A percentile compares a stretch with the other conserved stretches of the same genome.
These are phyloP conservation scores for Drosophila bocki DNA, from an alignment of 1,140 invertebrate species.

Conservation along the genomic window DNA sequence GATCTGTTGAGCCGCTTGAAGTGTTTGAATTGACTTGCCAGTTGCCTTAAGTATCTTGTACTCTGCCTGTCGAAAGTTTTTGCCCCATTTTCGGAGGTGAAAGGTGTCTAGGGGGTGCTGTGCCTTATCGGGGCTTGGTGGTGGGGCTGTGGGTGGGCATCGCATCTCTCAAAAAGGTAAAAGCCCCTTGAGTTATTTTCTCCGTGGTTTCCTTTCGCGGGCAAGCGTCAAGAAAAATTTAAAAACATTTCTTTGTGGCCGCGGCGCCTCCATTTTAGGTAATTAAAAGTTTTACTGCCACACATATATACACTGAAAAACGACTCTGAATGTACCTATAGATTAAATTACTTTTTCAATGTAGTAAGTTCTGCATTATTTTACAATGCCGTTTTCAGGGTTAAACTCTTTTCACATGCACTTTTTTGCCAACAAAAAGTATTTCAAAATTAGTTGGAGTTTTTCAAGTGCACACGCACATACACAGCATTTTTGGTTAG, in stretches of 20 bases:
- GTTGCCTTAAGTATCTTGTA: conserved; percentile 62
- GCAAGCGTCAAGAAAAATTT: conserved; percentile 6
- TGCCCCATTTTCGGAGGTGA: conserved; percentile 14
- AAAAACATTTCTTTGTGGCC: conserved; percentile 45
- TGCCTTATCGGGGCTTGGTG: conserved; percentile 1
- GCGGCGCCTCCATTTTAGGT: conserved; percentile 63
- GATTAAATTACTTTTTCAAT: not conserved
- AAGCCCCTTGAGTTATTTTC: conserved; percentile 27
- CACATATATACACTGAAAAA: conserved; percentile 5
- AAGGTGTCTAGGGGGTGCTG: not conserved
- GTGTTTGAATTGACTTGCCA: conserved; percentile 69
- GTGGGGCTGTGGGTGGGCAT: not conserved
- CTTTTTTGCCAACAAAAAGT: not conserved
- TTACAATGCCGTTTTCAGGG: too few species aligned
- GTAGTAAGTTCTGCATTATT: not conserved
- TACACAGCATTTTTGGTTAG: conserved; percentile 40
- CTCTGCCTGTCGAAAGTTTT: conserved; percentile 62
- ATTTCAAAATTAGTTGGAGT: not conserved
- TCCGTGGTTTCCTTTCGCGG: conserved; percentile 19
- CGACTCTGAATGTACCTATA: not conserved
- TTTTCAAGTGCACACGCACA: conserved; percentile 13
- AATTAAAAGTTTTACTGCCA: conserved; percentile 65
- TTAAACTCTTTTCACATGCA: not conserved
- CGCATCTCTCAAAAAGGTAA: conserved; percentile 27
- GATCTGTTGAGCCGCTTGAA: conserved; percentile 66